Base-by-base conservation (phyloP, 2,113 vertebrate genomes). In the Atlantisia rogersi region DNA sequence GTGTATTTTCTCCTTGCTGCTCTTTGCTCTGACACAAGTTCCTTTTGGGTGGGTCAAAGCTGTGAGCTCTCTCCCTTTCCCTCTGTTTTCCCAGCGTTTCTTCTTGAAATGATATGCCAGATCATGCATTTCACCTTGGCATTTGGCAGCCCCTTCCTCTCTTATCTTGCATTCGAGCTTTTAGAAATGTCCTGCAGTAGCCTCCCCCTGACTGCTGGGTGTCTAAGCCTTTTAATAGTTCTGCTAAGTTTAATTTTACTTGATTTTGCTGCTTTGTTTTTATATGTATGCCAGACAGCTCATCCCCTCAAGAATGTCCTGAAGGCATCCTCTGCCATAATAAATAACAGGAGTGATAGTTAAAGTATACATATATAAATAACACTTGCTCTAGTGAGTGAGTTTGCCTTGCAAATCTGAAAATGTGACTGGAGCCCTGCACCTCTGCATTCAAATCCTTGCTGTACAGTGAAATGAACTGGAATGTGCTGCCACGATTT, bases 271-370 rank as follows among this genome's bases (percentile, higher is more conserved):
- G 85, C 87, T 89, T 92, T 26, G 0, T 96, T 97, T 94, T 94
- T 84, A 91, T 76, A 92, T 15, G 60, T 93, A 63, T 97, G 91
- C 92, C 88, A 15, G 92, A 97, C 84, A 95, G 93, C 87, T 97
- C 93, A 95, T 86, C 87, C 92, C 81, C 77, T 91, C 59, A 95
- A 92, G 97, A 95, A 97, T 94, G 95, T 95, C 95, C 95, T 89
- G 89, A 68, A 95, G 94, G 93, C 65, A 93, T 94, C 70, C 75
- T 95, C 90, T 90, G 94, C 79, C 70, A 39, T 71, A 94, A 84
- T 94, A 95, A 94, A 94, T 94, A 96, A 76, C 92, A 94, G 87
- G 71, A 96, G 69, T 70, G 93, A 92, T 93, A 91, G 91, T 88
- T 96, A 78, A 94, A 94, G 65, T 81, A 32, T 42, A 92, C 92